Evolutionary conservation across 2,797 vertebrate species (phyloP).

Genomic region (Sciurus vulgaris): DNA sequence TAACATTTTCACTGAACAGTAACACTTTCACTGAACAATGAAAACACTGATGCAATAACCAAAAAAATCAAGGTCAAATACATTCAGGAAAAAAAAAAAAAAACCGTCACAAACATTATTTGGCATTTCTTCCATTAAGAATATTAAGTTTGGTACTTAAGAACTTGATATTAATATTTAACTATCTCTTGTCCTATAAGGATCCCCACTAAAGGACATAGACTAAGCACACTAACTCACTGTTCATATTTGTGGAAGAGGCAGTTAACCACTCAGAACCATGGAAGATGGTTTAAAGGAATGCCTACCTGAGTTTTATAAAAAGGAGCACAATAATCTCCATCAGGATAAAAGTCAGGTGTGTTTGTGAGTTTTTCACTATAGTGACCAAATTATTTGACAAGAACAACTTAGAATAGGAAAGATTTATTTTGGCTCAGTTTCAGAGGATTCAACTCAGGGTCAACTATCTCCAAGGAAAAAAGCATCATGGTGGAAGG

Average conservation of each 20-base stretch:
- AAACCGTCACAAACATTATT: neutral
- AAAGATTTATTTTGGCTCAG: too few relatives aligned
- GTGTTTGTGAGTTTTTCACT: too few relatives aligned
- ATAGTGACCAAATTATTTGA: too few relatives aligned
- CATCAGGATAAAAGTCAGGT: neutral
- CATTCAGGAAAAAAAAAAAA: slow-evolving; percentile 6
- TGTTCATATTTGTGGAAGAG: neutral
- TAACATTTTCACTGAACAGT: neutral
- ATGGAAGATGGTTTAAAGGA: neutral
- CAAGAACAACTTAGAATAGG: too few relatives aligned
- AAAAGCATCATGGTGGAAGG: too few relatives aligned
- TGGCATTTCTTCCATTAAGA: slow-evolving; percentile 5
- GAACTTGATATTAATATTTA: neutral
- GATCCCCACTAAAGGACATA: neutral
- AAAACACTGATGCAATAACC: slow-evolving; percentile 28
- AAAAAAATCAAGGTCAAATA: neutral
- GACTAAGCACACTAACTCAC: neutral
- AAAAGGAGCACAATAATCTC: neutral
- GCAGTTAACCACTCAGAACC: neutral
- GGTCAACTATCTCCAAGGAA: too few relatives aligned
- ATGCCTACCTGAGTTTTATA: neutral
- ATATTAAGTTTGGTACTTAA: neutral
- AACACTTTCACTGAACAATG: slow-evolving; percentile 13
- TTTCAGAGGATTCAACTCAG: too few relatives aligned
- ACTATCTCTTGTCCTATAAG: neutral